Conservation (phyloP, 2,797 vertebrate genomes). For the Adelosebastes latens region DNA sequence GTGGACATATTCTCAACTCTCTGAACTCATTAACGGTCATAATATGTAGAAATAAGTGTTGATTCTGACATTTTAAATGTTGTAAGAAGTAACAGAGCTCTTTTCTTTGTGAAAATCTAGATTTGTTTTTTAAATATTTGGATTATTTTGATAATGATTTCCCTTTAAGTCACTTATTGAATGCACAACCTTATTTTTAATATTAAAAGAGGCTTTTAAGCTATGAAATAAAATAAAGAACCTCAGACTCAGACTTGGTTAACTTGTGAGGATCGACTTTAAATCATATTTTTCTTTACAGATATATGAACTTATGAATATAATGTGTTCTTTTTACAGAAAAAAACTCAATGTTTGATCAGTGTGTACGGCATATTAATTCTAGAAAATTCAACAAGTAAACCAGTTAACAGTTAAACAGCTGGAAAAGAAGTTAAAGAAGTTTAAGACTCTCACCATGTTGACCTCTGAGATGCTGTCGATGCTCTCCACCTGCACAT, state of each 20-base stretch:
- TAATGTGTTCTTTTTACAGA: background rate
- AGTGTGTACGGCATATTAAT: too few species aligned
- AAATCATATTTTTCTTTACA: background rate
- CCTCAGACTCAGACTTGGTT: background rate
- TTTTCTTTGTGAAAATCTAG: too few species aligned
- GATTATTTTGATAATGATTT: background rate
- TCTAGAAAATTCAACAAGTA: too few species aligned
- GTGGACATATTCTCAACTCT: background rate
- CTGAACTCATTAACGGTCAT: too few species aligned
- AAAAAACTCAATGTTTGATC: background rate
- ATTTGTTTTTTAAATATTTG: background rate
- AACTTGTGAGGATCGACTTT: background rate
- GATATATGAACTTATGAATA: background rate
- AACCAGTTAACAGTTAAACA: background rate
- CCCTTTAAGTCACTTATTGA: background rate
- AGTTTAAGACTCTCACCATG: slow-evolving; percentile 82
- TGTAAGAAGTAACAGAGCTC: background rate
- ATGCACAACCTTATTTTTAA: background rate
- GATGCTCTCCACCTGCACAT: slow-evolving; percentile 94
- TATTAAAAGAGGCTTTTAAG: background rate
- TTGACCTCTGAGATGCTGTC: slow-evolving; percentile 96
- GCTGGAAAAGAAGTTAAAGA: background rate
- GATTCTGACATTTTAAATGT: background rate
- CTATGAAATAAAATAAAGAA: background rate
- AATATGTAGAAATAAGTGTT: background rate